Percentiles rank a stretch among this genome's conserved stretches.
These are phyloP conservation scores for Globodera ellingtonae DNA, from an alignment of 1,140 invertebrate genomes.

Conservation along the genomic window DNA sequence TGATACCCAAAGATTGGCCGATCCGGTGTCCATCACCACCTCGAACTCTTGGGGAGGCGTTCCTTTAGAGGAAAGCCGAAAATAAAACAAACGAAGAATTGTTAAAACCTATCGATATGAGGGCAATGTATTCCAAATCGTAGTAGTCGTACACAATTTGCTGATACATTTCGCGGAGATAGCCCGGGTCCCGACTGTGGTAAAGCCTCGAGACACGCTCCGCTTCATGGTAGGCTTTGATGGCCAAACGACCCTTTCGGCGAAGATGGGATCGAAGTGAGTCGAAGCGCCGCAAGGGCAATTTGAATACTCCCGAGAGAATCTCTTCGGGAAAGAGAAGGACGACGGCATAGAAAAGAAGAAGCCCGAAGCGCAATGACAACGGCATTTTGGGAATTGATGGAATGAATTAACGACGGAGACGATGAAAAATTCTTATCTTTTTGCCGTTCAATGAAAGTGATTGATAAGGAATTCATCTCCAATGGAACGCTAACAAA, in stretches of 20 bases:
- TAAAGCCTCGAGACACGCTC: constrained; percentile 4
- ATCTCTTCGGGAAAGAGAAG: neutral
- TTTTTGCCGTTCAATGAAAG: neutral
- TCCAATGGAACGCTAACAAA: neutral
- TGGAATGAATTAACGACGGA: neutral
- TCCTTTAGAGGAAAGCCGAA: constrained; percentile 4
- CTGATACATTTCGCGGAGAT: neutral
- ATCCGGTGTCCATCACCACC: constrained; percentile 37
- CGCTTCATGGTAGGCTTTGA: constrained; percentile 10
- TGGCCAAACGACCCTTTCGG: neutral
- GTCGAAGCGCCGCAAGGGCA: constrained; percentile 4
- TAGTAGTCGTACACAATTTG: constrained; percentile 26
- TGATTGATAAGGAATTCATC: neutral
- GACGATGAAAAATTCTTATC: neutral
- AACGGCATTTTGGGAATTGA: neutral
- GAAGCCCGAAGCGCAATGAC: neutral
- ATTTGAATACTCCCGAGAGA: neutral
- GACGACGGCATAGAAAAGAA: neutral
- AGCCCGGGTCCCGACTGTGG: neutral
- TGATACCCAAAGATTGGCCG: constrained; percentile 31
- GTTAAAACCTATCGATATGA: constrained; percentile 18
- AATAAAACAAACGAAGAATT: neutral
- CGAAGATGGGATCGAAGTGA: neutral
- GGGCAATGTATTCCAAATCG: constrained; percentile 30
- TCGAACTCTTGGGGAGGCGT: constrained; percentile 33